These are phyloP conservation scores for Rhinella marina DNA, from an alignment of 2,797 vertebrate genomes.

Conservation along the genomic window DNA sequence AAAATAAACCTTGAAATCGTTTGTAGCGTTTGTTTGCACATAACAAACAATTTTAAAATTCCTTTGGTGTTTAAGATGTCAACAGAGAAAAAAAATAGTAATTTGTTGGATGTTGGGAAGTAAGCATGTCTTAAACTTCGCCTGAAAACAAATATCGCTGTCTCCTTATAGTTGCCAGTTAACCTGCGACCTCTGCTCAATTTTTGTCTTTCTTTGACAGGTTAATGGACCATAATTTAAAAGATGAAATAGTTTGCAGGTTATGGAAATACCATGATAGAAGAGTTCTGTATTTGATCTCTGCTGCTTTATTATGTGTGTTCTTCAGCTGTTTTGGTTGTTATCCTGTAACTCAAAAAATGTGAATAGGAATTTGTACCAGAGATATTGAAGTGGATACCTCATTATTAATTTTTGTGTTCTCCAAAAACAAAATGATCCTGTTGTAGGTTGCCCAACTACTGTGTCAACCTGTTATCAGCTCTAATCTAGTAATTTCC, in stretches of 20 bases:
- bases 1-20: slow-evolving; percentile 27
- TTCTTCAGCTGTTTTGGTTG: not conserved
- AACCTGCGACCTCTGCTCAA: slow-evolving; percentile 20
- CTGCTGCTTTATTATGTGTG: not conserved
- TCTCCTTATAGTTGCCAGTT: not conserved
- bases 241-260: slow-evolving; percentile 37
- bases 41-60: slow-evolving; percentile 49
- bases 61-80: slow-evolving; percentile 47
- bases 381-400: not conserved
- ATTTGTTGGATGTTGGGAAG: slow-evolving; percentile 21
- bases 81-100: slow-evolving; percentile 37
- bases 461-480: not conserved
- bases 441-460: not conserved
- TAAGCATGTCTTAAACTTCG: slow-evolving; percentile 17
- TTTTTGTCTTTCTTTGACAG: slow-evolving; percentile 35
- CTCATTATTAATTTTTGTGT: not conserved
- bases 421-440: not conserved
- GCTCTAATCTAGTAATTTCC: not conserved
- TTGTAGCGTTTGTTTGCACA: slow-evolving; percentile 33
- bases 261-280: not conserved
- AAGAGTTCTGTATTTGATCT: slow-evolving; percentile 15
- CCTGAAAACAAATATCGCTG: slow-evolving; percentile 21
- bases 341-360: not conserved
- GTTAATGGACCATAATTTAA: slow-evolving; percentile 36
- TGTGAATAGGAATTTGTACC: not conserved